Conservation (phyloP, 2,888 invertebrate genomes). For the Callyntrura guangdongensis region DNA sequence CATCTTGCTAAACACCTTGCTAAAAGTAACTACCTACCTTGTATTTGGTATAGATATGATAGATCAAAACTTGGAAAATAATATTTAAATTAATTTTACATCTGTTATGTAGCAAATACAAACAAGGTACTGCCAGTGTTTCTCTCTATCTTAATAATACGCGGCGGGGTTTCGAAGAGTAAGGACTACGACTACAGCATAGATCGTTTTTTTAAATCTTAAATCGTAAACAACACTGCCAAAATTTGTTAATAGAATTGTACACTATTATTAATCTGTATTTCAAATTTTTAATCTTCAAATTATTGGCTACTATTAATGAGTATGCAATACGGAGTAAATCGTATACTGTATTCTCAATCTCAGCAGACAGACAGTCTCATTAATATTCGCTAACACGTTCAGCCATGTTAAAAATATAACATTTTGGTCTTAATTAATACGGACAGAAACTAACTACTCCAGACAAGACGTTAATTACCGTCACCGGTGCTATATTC, state of each 20-base stretch:
- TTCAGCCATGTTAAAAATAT: not conserved
- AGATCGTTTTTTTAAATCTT: conserved; percentile 43
- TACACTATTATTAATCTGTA: too few relatives aligned
- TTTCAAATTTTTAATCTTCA: too few relatives aligned
- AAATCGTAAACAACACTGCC: conserved; percentile 72
- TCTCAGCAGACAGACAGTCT: not conserved
- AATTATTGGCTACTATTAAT: too few relatives aligned
- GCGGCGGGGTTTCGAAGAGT: too few relatives aligned
- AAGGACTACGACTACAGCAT: not conserved
- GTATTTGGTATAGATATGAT: conserved; percentile 1
- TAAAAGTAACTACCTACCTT: conserved; percentile 14
- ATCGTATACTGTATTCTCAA: not conserved
- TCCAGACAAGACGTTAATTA: not conserved
- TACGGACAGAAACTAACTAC: not conserved
- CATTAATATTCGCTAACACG: not conserved
- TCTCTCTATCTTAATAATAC: conserved; percentile 5
- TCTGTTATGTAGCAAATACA: conserved; percentile 49
- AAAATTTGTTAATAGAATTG: conserved; percentile 44
- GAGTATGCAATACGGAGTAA: too few relatives aligned
- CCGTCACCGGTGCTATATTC: too few relatives aligned
- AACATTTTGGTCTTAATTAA: not conserved
- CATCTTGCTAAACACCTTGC: conserved; percentile 35
- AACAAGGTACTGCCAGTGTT: conserved; percentile 77
- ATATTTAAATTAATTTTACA: not conserved
- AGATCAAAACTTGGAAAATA: conserved; percentile 11